Conservation (phyloP, 2,113 vertebrate species). For the Chaenocephalus aceratus region DNA sequence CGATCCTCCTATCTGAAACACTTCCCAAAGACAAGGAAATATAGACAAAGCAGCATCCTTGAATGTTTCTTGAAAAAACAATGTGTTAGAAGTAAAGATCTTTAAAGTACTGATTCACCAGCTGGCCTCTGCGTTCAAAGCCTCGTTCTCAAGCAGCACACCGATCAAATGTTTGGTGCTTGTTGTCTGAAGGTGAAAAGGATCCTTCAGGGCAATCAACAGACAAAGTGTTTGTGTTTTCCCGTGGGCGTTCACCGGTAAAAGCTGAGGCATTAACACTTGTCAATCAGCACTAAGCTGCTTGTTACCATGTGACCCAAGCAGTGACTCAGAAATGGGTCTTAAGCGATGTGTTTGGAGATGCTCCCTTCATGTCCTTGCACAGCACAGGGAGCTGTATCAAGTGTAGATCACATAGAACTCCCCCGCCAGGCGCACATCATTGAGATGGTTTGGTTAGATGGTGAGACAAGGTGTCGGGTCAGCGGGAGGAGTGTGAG, state of each 20-base stretch:
- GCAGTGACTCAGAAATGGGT: neutral
- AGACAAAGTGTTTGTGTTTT: slow-evolving; percentile 16
- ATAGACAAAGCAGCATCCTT: slow-evolving; percentile 4
- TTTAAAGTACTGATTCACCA: slow-evolving; percentile 47
- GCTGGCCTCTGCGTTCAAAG: slow-evolving; percentile 42
- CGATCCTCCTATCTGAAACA: slow-evolving; percentile 34
- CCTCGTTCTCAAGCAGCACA: slow-evolving; percentile 27
- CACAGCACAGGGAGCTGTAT: neutral
- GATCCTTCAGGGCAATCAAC: slow-evolving; percentile 2
- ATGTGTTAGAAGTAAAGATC: slow-evolving; percentile 3
- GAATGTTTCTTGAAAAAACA: slow-evolving; percentile 29
- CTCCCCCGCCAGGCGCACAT: neutral
- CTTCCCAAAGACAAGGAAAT: slow-evolving; percentile 31
- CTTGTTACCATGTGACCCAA: slow-evolving; percentile 9
- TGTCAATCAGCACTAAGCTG: slow-evolving; percentile 12
- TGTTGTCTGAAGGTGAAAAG: slow-evolving; percentile 51
- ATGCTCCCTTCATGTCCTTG: neutral
- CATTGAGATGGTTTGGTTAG: neutral
- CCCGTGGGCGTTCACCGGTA: slow-evolving; percentile 17
- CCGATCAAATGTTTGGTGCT: slow-evolving; percentile 50
- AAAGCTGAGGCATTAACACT: slow-evolving; percentile 39
- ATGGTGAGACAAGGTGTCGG: slow-evolving; percentile 7
- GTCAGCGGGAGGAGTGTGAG: neutral
- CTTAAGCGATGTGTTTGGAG: slow-evolving; percentile 6
- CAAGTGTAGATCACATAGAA: neutral